These are phyloP conservation scores for Sinocyclocheilus anshuiensis DNA, from an alignment of 2,113 vertebrate species.

Conservation along the genomic window DNA sequence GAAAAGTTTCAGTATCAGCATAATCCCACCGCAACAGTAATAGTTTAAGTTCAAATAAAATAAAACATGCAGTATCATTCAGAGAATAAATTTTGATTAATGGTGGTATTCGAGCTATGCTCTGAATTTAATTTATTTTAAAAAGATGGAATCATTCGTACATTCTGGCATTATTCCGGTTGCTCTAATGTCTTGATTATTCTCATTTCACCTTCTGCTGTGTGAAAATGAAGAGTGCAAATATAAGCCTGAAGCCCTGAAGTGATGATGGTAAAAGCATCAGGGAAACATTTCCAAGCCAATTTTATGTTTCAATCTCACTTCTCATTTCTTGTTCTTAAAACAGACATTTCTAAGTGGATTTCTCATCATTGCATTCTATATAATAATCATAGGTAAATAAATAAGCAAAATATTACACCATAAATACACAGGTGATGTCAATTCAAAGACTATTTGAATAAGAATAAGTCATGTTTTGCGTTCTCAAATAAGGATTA, in stretches of 20 bases:
- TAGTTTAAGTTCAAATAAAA: background rate
- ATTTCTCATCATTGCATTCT: background rate
- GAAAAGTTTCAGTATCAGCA: background rate
- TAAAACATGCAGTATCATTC: background rate
- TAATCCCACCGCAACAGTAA: background rate
- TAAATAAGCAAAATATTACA: background rate
- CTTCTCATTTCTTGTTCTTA: conserved; percentile 12
- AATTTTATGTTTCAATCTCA: background rate
- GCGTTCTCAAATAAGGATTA: background rate
- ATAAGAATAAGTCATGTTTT: background rate
- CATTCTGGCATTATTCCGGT: conserved; percentile 3
- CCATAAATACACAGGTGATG: background rate
- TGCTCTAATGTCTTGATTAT: conserved; percentile 16
- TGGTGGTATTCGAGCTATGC: background rate
- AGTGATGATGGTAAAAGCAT: conserved; percentile 15
- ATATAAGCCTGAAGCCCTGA: conserved; percentile 2
- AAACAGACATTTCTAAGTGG: background rate
- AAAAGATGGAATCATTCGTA: background rate
- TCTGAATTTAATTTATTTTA: background rate
- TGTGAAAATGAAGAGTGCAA: conserved; percentile 32
- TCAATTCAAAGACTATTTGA: background rate
- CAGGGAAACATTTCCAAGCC: background rate
- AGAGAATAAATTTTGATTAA: background rate
- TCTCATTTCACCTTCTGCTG: conserved; percentile 28
- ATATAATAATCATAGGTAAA: background rate